Conservation (phyloP, 2,113 vertebrate species). For the Nothobranchius furzeri region DNA sequence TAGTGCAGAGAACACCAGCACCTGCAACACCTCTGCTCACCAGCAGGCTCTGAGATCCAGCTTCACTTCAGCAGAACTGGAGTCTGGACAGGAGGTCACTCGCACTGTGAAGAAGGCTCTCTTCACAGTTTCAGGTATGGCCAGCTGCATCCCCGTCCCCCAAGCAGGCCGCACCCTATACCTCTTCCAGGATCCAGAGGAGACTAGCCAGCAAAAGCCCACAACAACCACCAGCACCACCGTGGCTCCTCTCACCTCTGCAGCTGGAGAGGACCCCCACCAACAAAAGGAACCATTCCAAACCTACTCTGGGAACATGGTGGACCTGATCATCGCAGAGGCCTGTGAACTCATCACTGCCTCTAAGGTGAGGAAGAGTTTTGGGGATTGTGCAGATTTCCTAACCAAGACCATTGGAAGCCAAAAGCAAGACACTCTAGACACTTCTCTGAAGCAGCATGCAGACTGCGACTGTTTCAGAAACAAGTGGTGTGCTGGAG, state of each 20-base stretch:
- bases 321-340: constrained; percentile 88
- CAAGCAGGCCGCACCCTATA: constrained; percentile 88
- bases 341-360: constrained; percentile 86
- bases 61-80: constrained; percentile 39
- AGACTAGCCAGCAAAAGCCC: constrained; percentile 59
- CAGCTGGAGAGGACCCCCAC: constrained; percentile 57
- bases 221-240: constrained; percentile 63
- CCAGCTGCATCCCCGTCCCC: constrained; percentile 91
- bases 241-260: constrained; percentile 31
- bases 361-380: constrained; percentile 80
- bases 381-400: constrained; percentile 80
- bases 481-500: constrained; percentile 22
- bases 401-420: constrained; percentile 77
- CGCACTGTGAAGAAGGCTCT: constrained; percentile 91
- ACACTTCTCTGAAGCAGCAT: constrained; percentile 72
- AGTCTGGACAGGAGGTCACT: constrained; percentile 69
- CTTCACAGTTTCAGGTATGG: constrained; percentile 91
- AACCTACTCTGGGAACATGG: constrained; percentile 87
- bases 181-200: constrained; percentile 74
- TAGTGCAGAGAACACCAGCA: constrained; percentile 80
- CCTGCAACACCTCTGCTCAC: constrained; percentile 75
- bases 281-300: constrained; percentile 69
- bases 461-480: constrained; percentile 68
- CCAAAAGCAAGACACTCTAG: constrained; percentile 68
- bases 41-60: constrained; percentile 58